phyloP scores from a whole-genome alignment of 1,140 invertebrate genomes.

The Heliconius hewitsoni region DNA sequence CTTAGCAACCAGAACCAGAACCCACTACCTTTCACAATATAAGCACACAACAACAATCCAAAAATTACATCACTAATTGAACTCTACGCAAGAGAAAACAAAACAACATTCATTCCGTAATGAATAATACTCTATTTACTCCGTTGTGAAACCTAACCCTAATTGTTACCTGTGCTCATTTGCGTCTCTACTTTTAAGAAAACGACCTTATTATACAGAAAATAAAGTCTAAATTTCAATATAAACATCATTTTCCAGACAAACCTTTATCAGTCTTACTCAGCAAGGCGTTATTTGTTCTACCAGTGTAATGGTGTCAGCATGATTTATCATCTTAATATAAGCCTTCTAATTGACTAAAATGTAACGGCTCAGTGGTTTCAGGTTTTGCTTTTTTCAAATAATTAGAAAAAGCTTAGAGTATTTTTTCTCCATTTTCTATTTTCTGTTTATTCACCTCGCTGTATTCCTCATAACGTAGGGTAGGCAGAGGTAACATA shows the following conservation, averaged over 20 bases:
- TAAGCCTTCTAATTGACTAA: constrained; percentile 11
- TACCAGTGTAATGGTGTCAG: constrained; percentile 20
- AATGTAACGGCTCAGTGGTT: neutral
- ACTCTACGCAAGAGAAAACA: constrained; percentile 7
- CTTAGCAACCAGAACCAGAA: neutral
- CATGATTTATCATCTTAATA: constrained; percentile 21
- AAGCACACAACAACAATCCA: neutral
- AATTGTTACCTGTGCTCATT: constrained; percentile 27
- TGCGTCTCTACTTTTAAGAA: neutral
- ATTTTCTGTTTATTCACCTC: too few relatives aligned
- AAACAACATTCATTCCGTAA: constrained; percentile 11
- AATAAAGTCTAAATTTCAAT: neutral
- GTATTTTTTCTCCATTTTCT: too few relatives aligned
- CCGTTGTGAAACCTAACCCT: constrained; percentile 21
- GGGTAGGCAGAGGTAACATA: too few relatives aligned
- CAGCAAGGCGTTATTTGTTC: constrained; percentile 21
- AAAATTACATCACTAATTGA: neutral
- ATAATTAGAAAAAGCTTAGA: too few relatives aligned
- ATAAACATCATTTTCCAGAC: neutral
- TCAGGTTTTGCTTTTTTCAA: neutral
- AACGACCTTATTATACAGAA: neutral
- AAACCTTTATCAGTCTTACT: constrained; percentile 28
- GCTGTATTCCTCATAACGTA: too few relatives aligned
- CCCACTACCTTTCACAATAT: neutral
- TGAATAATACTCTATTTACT: constrained; percentile 15